Evolutionary conservation across 2,113 vertebrate genomes (phyloP), one percentile per base, ranked within the genome.

Genomic region (Oreotragus oreotragus): DNA sequence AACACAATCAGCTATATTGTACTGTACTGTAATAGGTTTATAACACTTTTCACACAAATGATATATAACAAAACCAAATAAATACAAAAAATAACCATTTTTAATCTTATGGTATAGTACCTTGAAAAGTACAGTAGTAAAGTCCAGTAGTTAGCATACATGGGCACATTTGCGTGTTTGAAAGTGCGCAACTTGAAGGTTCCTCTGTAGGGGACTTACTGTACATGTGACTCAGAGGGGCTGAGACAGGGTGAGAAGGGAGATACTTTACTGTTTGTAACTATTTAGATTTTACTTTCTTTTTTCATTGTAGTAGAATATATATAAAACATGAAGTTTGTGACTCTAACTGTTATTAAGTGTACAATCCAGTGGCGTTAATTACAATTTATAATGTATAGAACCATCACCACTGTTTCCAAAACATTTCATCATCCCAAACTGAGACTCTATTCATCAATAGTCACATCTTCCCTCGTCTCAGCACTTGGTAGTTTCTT

Each of bases 261-360:
- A 64, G n/a, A 16, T 4, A 8, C 17, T 95, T 49, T 28, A 15
- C 73, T 91, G 2, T 17, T 11, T 93, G 4, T 53, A 36, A 88
- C 36, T 36, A 2, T 92, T 95, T 94, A 51, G 28, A 93, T 88
- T 97, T 96, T n/a, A 86, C 55, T 28, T 85, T 62, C 3, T 85
- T 45, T 73, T 76, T 96, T 83, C 6, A 45, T 53, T 95, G 51
- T 57, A 58, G 16, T 76, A 93, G 92, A 96, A 83, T 81, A 7
- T 30, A 84, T 28, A 30, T 53, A 30, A 23, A n/a, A 23, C 30
- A 94, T 76, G 76, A 77, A 88, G 93, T 60, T n/a, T 55, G 5
- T 57, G 57, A 36, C 58, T 89, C 79, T 73, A 88, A 7, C 17
- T 19, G 51, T 51, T 93, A 86, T 88, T 16, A 60, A 95, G 19